Conservation (phyloP, 2,888 invertebrate genomes). For the Iselma pallidipennis region DNA sequence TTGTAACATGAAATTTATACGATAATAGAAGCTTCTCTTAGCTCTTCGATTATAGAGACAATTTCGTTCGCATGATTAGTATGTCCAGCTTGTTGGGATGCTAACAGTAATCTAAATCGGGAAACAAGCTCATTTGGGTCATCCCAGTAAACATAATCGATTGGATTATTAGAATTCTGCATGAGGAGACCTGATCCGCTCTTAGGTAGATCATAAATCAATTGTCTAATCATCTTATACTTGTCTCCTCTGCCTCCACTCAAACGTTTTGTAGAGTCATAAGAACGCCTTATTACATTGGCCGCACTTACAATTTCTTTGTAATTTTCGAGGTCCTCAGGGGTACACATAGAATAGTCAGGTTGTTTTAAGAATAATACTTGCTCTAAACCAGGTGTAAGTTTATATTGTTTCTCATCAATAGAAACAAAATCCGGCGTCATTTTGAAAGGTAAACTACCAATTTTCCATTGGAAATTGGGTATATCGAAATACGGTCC, state of each 20-base stretch:
- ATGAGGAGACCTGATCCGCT: conserved; percentile 13
- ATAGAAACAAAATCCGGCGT: conserved; percentile 13
- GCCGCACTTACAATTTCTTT: conserved; percentile 14
- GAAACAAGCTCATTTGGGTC: conserved; percentile 40
- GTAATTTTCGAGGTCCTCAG: conserved; percentile 18
- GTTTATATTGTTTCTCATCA: conserved; percentile 16
- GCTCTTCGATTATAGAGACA: conserved; percentile 45
- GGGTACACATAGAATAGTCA: conserved; percentile 8
- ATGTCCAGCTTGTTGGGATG: conserved; percentile 41
- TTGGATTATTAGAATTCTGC: conserved; percentile 14
- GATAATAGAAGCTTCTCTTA: conserved; percentile 30
- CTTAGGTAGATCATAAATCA: not conserved
- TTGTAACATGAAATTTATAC: conserved; percentile 10
- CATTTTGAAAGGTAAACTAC: conserved; percentile 5
- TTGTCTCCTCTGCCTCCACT: conserved; percentile 7
- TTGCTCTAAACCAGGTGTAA: conserved; percentile 19
- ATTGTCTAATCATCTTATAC: conserved; percentile 21
- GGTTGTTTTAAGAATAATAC: conserved; percentile 21
- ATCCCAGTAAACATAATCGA: conserved; percentile 28
- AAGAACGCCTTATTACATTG: conserved; percentile 16
- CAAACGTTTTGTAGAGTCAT: conserved; percentile 2
- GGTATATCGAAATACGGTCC: conserved; percentile 6
- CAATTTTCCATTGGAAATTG: conserved; percentile 21
- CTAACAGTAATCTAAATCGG: conserved; percentile 38
- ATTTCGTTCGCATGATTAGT: conserved; percentile 44